Evolutionary conservation across 2,888 invertebrate species (phyloP).

Genomic region (Acanthosoma haemorrhoidale): DNA sequence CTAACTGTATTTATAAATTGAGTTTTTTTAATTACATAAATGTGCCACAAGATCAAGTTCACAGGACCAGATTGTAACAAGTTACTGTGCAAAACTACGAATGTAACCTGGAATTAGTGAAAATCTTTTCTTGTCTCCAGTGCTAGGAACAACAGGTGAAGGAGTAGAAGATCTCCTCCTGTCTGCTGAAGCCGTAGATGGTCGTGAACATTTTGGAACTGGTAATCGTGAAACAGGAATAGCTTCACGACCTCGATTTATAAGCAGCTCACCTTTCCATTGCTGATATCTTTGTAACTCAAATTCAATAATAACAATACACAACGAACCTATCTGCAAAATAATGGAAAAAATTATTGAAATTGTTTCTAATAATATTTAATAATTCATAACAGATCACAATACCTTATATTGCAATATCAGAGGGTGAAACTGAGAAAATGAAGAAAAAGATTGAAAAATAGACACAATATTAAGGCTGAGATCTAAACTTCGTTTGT

Average conservation of each 20-base stretch:
- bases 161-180: slow-evolving; percentile 36
- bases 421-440: slow-evolving; percentile 88
- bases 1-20: too few species aligned
- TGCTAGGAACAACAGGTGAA: slow-evolving; percentile 28
- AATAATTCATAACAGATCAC: not conserved
- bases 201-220: slow-evolving; percentile 39
- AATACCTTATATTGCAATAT: slow-evolving; percentile 87
- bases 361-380: not conserved
- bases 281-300: slow-evolving; percentile 89
- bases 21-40: too few species aligned
- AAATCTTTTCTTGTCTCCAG: slow-evolving; percentile 37
- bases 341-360: not conserved
- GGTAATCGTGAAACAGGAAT: slow-evolving; percentile 39
- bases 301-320: slow-evolving; percentile 93
- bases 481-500: slow-evolving; percentile 91
- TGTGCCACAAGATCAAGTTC: too few species aligned
- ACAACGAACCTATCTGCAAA: slow-evolving; percentile 81
- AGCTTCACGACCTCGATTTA: slow-evolving; percentile 43
- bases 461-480: slow-evolving; percentile 94
- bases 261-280: slow-evolving; percentile 70
- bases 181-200: slow-evolving; percentile 28
- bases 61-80: too few species aligned
- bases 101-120: slow-evolving; percentile 35
- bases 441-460: slow-evolving; percentile 95
- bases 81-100: too few species aligned